A percentile compares a stretch with the other conserved stretches of the same genome.
These are phyloP conservation scores for Chalcis sispes DNA, from an alignment of 2,888 invertebrate species.

Conservation along the genomic window DNA sequence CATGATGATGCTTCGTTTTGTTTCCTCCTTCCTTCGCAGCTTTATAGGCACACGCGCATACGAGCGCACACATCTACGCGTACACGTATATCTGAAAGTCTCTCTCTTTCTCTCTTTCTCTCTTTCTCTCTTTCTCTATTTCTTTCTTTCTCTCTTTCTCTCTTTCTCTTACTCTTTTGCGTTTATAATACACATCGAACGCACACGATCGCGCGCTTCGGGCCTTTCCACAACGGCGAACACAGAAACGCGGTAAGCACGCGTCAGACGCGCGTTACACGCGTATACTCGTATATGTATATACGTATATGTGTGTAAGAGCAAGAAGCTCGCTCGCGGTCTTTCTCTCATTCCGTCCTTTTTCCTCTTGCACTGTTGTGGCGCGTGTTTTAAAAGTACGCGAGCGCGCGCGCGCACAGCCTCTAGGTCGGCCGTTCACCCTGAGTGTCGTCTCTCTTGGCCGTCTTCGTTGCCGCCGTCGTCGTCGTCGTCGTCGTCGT, in stretches of 20 bases:
- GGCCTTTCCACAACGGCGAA: no score
- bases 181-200: background rate
- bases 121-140: background rate
- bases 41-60: no score
- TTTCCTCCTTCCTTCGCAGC: constrained; percentile 59
- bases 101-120: constrained; percentile 12
- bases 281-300: background rate
- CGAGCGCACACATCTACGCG: no score
- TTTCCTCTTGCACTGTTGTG: background rate
- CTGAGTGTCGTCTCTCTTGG: constrained; percentile 66
- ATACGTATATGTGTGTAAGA: constrained; percentile 6
- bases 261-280: background rate
- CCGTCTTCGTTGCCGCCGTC: constrained; percentile 39
- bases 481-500: constrained; percentile 23
- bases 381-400: constrained; percentile 43
- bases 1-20: constrained; percentile 59
- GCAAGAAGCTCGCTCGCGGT: background rate
- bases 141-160: background rate
- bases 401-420: constrained; percentile 65
- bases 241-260: no score
- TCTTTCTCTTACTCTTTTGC: background rate
- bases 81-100: constrained; percentile 61
- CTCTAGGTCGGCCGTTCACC: constrained; percentile 76
- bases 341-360: background rate
- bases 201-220: no score